Percentiles rank a stretch among this genome's conserved stretches.
phyloP scores from a whole-genome alignment of 1,140 invertebrate genomes.

The Teleopsis dalmanni region DNA sequence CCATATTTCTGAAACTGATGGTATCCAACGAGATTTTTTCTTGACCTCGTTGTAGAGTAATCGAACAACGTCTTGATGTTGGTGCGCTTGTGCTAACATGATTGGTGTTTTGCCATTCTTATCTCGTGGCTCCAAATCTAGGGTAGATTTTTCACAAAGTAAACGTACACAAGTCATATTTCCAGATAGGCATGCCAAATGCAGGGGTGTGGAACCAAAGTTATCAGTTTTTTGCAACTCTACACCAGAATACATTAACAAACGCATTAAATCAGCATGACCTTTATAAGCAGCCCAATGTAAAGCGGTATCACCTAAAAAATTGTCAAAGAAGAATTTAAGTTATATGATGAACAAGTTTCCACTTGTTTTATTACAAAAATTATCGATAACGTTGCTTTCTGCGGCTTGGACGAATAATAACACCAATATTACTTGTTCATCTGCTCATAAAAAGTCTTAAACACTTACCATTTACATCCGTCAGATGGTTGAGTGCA shows the following conservation, averaged over 20 bases:
- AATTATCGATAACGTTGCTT: no score
- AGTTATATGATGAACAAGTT: no score
- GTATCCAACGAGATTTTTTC: slow-evolving; percentile 72
- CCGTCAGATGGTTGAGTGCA: slow-evolving; percentile 72
- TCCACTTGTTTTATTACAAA: no score
- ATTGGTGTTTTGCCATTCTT: slow-evolving; percentile 88
- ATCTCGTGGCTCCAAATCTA: slow-evolving; percentile 72
- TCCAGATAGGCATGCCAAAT: slow-evolving; percentile 84
- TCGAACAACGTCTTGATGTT: slow-evolving; percentile 74
- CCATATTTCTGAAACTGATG: slow-evolving; percentile 79
- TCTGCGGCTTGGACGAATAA: no score
- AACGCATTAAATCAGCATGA: slow-evolving; percentile 74
- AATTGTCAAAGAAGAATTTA: no score
- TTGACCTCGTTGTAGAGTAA: slow-evolving; percentile 74
- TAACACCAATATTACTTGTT: no score
- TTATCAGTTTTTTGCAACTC: slow-evolving; percentile 78
- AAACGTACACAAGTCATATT: slow-evolving; percentile 72
- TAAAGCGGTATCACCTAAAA: slow-evolving; percentile 79
- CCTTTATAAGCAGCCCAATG: slow-evolving; percentile 92
- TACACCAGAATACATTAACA: slow-evolving; percentile 69
- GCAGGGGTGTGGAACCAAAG: slow-evolving; percentile 86
- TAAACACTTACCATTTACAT: slow-evolving; percentile 92
- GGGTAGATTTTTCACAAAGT: slow-evolving; percentile 72
- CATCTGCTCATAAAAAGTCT: no score
- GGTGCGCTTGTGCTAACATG: slow-evolving; percentile 77